Evolutionary conservation across 2,113 vertebrate species (phyloP).

Genomic region (Micromys minutus): DNA sequence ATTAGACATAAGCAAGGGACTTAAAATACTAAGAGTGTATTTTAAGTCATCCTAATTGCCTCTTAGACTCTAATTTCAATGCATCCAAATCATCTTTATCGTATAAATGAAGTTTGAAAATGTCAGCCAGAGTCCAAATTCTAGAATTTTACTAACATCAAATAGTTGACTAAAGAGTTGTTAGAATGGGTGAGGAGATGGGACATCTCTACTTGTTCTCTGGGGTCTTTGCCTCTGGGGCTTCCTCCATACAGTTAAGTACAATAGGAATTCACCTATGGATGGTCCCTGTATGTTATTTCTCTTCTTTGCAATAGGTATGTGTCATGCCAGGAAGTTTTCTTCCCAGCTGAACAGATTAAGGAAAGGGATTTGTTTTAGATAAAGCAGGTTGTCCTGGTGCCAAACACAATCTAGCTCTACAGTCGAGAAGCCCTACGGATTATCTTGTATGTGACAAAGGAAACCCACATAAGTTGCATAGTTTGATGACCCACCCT

Average conservation of each 20-base stretch:
- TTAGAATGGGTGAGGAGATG: background rate
- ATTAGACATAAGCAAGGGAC: constrained; percentile 53
- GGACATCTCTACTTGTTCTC: background rate
- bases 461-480: background rate
- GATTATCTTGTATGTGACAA: constrained; percentile 13
- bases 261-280: background rate
- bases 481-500: background rate
- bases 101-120: constrained; percentile 77
- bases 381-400: constrained; percentile 33
- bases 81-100: constrained; percentile 69
- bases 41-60: constrained; percentile 74
- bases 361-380: constrained; percentile 57
- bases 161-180: constrained; percentile 41
- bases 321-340: background rate
- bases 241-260: background rate
- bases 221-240: background rate
- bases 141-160: constrained; percentile 71
- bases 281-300: background rate
- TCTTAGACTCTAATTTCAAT: constrained; percentile 68
- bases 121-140: constrained; percentile 76
- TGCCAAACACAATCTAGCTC: constrained; percentile 46
- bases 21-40: constrained; percentile 61
- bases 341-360: constrained; percentile 52
- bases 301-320: constrained; percentile 29
- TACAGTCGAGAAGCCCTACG: background rate